Evolutionary conservation across 1,140 invertebrate species (phyloP), one percentile per base, ranked within the genome.

Genomic region (Cylas formicarius): DNA sequence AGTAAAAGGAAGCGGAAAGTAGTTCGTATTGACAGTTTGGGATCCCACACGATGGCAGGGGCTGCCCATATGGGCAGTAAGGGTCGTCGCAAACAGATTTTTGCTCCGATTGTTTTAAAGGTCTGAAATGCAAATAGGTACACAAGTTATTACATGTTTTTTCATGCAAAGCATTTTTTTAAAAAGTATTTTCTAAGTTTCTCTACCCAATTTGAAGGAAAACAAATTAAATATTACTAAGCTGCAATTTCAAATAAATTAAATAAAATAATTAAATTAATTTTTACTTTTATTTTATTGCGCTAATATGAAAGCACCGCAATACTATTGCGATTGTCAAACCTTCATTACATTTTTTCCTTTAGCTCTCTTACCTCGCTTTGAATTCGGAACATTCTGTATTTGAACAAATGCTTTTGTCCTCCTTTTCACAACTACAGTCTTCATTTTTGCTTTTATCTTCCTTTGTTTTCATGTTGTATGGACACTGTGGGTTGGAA

Each of bases 21-120:
- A 40, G 50, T 33, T 52, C 50, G 18, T 47, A 53, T 7, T 45
- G 51, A 24, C 51, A 53, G 27, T 45, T 45, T 7, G 51, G 51
- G 6, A 48, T 31, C 8, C 51, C 51, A 27, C 50, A 52, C 3
- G 44, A 52, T 5, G 44, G 44, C 21, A 52, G 13, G 7, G 50
- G 40, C 27, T 48, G 20, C 11, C 18, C 19, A n/a, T 50, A 42
- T 7, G 43, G 40, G 20, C 52, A 43, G 18, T 23, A 13, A 8
- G 39, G 43, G 26, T 52, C 50, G 11, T 32, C 18, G n/a, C 49
- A 53, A 7, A 39, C 10, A 4, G 26, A 26, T 21, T 2, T 23
- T 36, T 14, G 22, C 37, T 27, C 37, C 24, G 2, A 39, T 2
- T 4, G 37, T 19, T 26, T 13, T 26, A 26, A 9, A 26, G 13